Percentiles rank a stretch among this genome's conserved stretches.
Evolutionary conservation across 2,888 invertebrate genomes (phyloP).

Genomic region (Leucozona laternaria): DNA sequence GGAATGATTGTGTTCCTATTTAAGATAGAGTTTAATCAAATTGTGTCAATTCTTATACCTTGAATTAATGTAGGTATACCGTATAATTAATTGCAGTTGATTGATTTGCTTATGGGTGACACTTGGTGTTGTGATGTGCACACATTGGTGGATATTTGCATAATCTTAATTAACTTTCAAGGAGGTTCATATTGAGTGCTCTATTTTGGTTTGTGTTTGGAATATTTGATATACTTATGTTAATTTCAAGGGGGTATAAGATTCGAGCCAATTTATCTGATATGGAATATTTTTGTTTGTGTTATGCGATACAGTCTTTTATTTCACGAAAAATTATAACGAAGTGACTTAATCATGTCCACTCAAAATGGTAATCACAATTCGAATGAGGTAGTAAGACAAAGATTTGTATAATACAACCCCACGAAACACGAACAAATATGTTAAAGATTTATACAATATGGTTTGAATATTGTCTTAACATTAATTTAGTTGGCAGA

Average conservation of each 20-base stretch:
- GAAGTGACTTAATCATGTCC: too few species aligned
- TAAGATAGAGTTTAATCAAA: constrained; percentile 22
- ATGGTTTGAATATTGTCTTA: too few species aligned
- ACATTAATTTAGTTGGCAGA: too few species aligned
- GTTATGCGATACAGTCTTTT: too few species aligned
- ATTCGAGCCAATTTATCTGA: not conserved
- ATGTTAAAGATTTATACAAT: too few species aligned
- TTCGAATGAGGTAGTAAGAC: too few species aligned
- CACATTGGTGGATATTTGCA: constrained; percentile 14
- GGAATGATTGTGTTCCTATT: not conserved
- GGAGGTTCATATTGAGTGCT: constrained; percentile 6
- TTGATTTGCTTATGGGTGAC: constrained; percentile 22
- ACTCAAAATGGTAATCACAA: too few species aligned
- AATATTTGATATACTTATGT: not conserved
- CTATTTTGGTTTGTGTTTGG: constrained; percentile 1
- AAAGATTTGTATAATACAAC: too few species aligned
- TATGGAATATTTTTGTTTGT: too few species aligned
- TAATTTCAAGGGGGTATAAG: not conserved
- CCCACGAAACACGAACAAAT: too few species aligned
- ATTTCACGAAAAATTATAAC: too few species aligned
- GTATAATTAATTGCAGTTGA: constrained; percentile 36
- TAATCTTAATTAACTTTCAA: constrained; percentile 42
- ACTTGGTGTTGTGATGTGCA: not conserved
- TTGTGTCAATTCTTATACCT: constrained; percentile 1
- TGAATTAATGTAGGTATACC: constrained; percentile 40